Evolutionary conservation across 2,888 invertebrate genomes (phyloP).

Genomic region (Dryocosmus kuriphilus): DNA sequence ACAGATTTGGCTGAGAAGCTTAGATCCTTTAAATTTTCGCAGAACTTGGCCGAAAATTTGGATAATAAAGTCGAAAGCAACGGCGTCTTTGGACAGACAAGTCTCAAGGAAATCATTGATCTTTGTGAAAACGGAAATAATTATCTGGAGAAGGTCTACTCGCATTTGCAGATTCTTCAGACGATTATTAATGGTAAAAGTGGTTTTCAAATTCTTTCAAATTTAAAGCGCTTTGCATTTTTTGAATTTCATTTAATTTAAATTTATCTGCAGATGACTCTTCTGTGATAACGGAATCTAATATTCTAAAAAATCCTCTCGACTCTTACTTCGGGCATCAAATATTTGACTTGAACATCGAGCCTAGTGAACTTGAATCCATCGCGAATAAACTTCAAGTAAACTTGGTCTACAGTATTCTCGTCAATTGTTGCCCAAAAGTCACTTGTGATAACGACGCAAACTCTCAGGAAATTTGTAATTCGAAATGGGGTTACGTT

Average conservation of each 20-base stretch:
- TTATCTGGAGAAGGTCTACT: slow-evolving; percentile 64
- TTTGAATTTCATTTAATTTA: too few species aligned
- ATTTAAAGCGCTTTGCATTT: background rate
- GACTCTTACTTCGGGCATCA: slow-evolving; percentile 72
- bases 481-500: slow-evolving; percentile 63
- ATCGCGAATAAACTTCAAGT: slow-evolving; percentile 85
- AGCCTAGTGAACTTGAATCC: slow-evolving; percentile 84
- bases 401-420: slow-evolving; percentile 86
- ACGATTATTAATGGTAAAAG: slow-evolving; percentile 60
- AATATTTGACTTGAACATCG: slow-evolving; percentile 83
- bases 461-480: slow-evolving; percentile 31
- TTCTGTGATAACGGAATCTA: slow-evolving; percentile 46
- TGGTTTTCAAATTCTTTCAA: background rate
- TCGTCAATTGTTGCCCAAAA: slow-evolving; percentile 86
- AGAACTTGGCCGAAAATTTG: slow-evolving; percentile 32
- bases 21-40: slow-evolving; percentile 47
- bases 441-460: slow-evolving; percentile 77
- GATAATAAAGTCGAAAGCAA: slow-evolving; percentile 45
- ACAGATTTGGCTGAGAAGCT: slow-evolving; percentile 58
- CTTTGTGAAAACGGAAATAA: slow-evolving; percentile 59
- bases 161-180: slow-evolving; percentile 65
- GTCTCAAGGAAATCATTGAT: slow-evolving; percentile 58
- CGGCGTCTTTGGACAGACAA: slow-evolving; percentile 51
- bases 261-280: slow-evolving; percentile 53
- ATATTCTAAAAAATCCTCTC: slow-evolving; percentile 59